These are phyloP conservation scores for Phalanger gymnotis DNA, from an alignment of 2,797 vertebrate genomes.

Conservation along the genomic window DNA sequence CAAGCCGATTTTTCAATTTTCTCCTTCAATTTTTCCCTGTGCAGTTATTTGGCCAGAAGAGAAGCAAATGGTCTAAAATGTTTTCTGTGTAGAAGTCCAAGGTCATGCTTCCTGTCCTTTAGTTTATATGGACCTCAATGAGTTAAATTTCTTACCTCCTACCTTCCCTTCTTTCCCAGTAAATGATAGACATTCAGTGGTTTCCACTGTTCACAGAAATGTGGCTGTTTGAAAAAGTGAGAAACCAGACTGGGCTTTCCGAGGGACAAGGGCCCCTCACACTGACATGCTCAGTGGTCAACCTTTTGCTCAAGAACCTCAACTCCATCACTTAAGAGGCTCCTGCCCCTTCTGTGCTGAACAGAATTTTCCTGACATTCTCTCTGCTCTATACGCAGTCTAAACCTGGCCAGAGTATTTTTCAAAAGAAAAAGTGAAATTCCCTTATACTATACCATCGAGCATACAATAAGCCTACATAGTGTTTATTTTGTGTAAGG, in stretches of 20 bases:
- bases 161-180: not conserved
- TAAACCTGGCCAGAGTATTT: not conserved
- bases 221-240: not conserved
- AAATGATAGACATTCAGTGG: conserved; percentile 29
- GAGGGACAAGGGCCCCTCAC: not conserved
- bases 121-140: not conserved
- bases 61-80: conserved; percentile 43
- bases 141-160: not conserved
- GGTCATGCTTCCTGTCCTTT: not conserved
- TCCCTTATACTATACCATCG: not conserved
- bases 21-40: conserved; percentile 50
- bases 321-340: not conserved
- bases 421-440: conserved; percentile 16
- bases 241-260: not conserved
- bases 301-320: not conserved
- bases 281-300: not conserved
- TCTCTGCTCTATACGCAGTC: not conserved
- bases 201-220: conserved; percentile 1
- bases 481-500: not conserved
- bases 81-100: not conserved
- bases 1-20: conserved; percentile 62
- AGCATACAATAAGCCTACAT: not conserved
- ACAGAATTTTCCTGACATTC: not conserved
- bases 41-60: conserved; percentile 49
- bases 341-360: not conserved